Evolutionary conservation across 2,797 vertebrate genomes (phyloP), one percentile per base, ranked within the genome.

Genomic region (Sitta carolinensis): DNA sequence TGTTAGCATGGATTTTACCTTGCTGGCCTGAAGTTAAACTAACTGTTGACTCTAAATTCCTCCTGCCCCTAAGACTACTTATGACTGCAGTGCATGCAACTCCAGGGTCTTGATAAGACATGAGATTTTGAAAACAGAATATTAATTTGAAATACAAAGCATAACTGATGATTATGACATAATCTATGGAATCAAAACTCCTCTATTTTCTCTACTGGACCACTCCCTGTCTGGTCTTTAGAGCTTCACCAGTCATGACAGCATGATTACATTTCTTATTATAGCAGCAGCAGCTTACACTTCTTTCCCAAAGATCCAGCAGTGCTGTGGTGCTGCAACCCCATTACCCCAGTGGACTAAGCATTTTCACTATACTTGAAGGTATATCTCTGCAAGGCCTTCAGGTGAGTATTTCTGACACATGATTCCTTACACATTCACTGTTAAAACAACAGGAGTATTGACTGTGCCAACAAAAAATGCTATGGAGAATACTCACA

Each of bases 61-160:
- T 82, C 36, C 70, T 57, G 51, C 14, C 32, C 10, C 3, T 69
- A 70, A 77, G 25, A 42, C 22, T n/a, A 34, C 50, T 70, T 63
- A 36, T 19, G 12, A 23, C 16, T 45, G 21, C 11, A 61, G n/a
- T 2, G 3, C 2, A 0, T 11, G 22, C 51, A 82, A 45, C 45
- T 80, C 9, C 47, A 66, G 16, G 5, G 16, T 62, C 75, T 58
- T 42, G 5, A 22, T 68, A 55, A 84, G 54, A 55, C 30, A 34
- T 1, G 16, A 55, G 25, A 63, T 29, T 38, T 47, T 48, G 16
- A 63, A 86, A 50, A 59, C 47, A 66, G 11, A 55, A 50, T 10
- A 40, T 30, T 40, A 51, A 20, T 81, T 38, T 95, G 47, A 95
- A 94, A 85, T 23, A 75, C 11, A 81, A 70, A 87, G 43, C 40